Percentiles rank a stretch among this genome's conserved stretches.
Evolutionary conservation across 2,888 invertebrate species (phyloP).

Genomic region (Sisyra nigra): DNA sequence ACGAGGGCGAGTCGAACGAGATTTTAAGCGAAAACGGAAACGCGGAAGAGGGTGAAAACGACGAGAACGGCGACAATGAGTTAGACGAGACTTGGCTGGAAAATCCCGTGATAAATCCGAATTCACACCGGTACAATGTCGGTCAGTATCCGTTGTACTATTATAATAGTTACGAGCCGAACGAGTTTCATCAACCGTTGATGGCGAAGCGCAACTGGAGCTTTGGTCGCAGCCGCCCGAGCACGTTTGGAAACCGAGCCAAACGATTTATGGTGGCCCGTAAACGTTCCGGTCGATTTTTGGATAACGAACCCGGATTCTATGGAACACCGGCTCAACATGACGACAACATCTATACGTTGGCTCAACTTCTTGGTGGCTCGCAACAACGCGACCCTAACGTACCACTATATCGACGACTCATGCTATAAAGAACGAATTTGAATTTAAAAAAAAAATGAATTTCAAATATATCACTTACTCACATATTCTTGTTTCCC

Average conservation of each 20-base stretch:
- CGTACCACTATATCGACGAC: conserved; percentile 40
- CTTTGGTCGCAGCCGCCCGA: conserved; percentile 16
- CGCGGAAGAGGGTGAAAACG: conserved; percentile 28
- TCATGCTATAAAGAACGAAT: conserved; percentile 33
- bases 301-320: conserved; percentile 24
- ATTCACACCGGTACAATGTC: conserved; percentile 28
- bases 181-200: conserved; percentile 16
- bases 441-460: no score
- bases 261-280: conserved; percentile 47
- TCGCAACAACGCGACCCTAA: conserved; percentile 32
- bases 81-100: conserved; percentile 40
- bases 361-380: conserved; percentile 37
- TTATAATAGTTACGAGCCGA: conserved; percentile 12
- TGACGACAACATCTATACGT: conserved; percentile 29
- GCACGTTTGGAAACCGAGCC: conserved; percentile 18
- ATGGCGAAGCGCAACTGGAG: conserved; percentile 17
- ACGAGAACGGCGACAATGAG: conserved; percentile 32
- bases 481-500: conserved; percentile 8
- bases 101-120: conserved; percentile 33
- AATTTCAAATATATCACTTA: not conserved
- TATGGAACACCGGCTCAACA: conserved; percentile 23
- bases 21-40: conserved; percentile 29
- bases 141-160: conserved; percentile 18
- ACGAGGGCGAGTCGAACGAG: conserved; percentile 34
- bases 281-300: conserved; percentile 25